Conservation (phyloP, 2,113 vertebrate genomes). For the Notarius lentiginosus region DNA sequence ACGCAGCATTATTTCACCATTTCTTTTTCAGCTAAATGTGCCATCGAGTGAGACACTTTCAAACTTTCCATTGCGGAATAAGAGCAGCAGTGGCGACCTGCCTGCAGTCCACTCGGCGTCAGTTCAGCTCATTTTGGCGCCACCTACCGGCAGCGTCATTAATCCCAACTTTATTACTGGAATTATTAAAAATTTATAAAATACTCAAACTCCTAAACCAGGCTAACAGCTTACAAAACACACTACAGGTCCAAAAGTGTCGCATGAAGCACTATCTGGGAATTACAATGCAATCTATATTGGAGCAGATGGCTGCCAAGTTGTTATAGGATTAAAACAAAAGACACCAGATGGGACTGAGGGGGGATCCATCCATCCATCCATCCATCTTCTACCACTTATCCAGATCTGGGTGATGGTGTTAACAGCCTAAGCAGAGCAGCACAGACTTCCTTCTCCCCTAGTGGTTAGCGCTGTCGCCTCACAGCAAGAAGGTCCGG, state of each 20-base stretch:
- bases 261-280: neutral
- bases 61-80: constrained; percentile 16
- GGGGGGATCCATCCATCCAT: neutral
- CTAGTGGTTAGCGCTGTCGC: too few relatives aligned
- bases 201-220: neutral
- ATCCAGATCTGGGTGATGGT: too few relatives aligned
- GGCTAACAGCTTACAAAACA: neutral
- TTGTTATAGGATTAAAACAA: constrained; percentile 60
- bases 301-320: constrained; percentile 67
- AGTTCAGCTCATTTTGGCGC: neutral
- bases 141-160: neutral
- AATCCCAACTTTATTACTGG: neutral
- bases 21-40: neutral
- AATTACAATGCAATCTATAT: constrained; percentile 47
- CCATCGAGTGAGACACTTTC: constrained; percentile 14
- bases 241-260: neutral
- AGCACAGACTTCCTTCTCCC: too few relatives aligned
- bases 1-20: constrained; percentile 55
- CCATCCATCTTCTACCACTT: too few relatives aligned
- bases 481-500: too few relatives aligned
- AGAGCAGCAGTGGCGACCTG: neutral
- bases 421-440: too few relatives aligned
- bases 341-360: constrained; percentile 58
- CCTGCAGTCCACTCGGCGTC: neutral
- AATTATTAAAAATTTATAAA: neutral